Percentiles rank a stretch among this genome's conserved stretches.
Evolutionary conservation across 2,888 invertebrate species (phyloP).

Genomic region (Drosophila borborema): DNA sequence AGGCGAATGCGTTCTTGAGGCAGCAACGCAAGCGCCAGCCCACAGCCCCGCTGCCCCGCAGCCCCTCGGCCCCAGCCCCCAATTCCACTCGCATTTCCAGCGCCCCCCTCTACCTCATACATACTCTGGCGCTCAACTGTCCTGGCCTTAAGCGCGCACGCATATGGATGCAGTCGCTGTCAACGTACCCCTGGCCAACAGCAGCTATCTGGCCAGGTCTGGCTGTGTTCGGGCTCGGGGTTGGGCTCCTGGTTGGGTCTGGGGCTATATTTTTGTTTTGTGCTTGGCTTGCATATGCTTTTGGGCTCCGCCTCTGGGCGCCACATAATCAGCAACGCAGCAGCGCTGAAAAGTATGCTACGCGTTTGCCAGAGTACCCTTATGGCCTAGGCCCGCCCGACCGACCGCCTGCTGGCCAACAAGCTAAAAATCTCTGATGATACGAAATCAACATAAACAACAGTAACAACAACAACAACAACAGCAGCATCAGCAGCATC

Average conservation of each 20-base stretch:
- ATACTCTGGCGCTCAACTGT: background rate
- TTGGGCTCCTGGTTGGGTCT: background rate
- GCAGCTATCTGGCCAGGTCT: slow-evolving; percentile 37
- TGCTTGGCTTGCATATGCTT: slow-evolving; percentile 56
- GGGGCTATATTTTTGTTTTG: slow-evolving; percentile 37
- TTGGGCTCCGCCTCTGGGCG: slow-evolving; percentile 41
- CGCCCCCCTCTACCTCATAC: too few species aligned
- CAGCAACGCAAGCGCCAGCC: too few species aligned
- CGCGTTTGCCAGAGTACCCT: slow-evolving; percentile 34
- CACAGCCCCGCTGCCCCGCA: too few species aligned
- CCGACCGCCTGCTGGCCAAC: slow-evolving; percentile 42
- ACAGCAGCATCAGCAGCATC: slow-evolving; percentile 48
- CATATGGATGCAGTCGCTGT: slow-evolving; percentile 45
- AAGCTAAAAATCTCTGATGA: slow-evolving; percentile 78
- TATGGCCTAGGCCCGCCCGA: slow-evolving; percentile 28
- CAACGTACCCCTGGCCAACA: slow-evolving; percentile 30
- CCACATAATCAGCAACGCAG: slow-evolving; percentile 69
- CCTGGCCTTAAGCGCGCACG: slow-evolving; percentile 25
- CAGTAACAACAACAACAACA: slow-evolving; percentile 51
- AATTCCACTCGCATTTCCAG: too few species aligned
- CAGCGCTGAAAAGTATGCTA: slow-evolving; percentile 78
- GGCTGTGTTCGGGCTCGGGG: background rate
- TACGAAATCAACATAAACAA: slow-evolving; percentile 79
- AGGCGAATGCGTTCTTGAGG: slow-evolving; percentile 8
- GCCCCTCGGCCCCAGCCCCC: too few species aligned